Percentiles rank a stretch among this genome's conserved stretches.
Conservation (phyloP, 2,113 vertebrate species). For the Pluvialis apricaria region DNA sequence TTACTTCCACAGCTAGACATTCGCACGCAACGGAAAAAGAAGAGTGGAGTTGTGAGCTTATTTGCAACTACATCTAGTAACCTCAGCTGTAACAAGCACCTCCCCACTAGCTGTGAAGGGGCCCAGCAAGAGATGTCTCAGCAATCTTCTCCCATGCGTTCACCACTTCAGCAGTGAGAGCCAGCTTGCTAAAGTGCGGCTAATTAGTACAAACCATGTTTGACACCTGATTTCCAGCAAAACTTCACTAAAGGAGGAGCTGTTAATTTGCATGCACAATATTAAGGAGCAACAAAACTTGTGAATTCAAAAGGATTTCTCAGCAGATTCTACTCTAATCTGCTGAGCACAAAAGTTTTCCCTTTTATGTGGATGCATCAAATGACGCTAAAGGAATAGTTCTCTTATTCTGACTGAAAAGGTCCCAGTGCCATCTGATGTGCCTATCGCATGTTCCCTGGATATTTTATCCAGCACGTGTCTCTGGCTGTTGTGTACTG, state of each 20-base stretch:
- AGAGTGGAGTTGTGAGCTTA: neutral
- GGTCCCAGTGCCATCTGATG: neutral
- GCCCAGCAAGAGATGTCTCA: neutral
- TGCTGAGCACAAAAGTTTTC: constrained; percentile 49
- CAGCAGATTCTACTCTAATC: constrained; percentile 53
- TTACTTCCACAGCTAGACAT: neutral
- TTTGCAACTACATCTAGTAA: neutral
- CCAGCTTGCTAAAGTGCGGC: neutral
- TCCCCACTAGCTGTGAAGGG: neutral
- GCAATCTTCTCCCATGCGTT: neutral
- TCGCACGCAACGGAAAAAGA: neutral
- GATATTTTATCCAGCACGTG: neutral
- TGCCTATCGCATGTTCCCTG: neutral
- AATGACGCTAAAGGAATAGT: constrained; percentile 42
- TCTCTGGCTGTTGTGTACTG: constrained; percentile 15
- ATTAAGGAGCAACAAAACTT: constrained; percentile 28
- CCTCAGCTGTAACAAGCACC: neutral
- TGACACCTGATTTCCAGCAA: neutral
- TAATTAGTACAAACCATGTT: neutral
- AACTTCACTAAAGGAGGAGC: neutral
- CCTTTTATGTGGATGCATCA: constrained; percentile 16
- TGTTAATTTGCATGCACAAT: constrained; percentile 40
- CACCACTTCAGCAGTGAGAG: neutral
- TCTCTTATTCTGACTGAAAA: constrained; percentile 10
- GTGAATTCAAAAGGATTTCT: constrained; percentile 5